phyloP scores from a whole-genome alignment of 1,140 invertebrate species.

The Tetranychus urticae region DNA sequence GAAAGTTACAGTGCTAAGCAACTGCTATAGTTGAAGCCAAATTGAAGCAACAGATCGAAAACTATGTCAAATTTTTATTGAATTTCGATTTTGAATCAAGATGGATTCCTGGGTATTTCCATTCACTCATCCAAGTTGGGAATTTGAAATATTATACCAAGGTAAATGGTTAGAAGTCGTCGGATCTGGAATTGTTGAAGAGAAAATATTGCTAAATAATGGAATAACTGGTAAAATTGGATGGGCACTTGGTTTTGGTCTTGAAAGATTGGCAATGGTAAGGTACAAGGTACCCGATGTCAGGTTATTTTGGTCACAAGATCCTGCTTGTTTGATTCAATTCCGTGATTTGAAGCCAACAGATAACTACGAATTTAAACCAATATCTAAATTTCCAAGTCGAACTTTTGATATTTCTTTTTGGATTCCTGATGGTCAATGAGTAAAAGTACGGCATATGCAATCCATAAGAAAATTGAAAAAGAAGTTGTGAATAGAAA shows the following conservation, averaged over 20 bases:
- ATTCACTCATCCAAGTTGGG: conserved; percentile 99
- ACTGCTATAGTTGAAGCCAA: conserved; percentile 5
- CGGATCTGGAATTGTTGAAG: conserved; percentile 85
- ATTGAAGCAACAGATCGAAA: conserved; percentile 6
- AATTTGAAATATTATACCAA: conserved; percentile 70
- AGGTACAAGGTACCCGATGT: conserved; percentile 90
- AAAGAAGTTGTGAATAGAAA: background rate
- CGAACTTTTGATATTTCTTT: conserved; percentile 87
- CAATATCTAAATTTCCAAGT: conserved; percentile 65
- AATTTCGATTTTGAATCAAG: conserved; percentile 25
- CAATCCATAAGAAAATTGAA: conserved; percentile 49
- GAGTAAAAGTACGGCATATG: conserved; percentile 62
- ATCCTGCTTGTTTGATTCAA: conserved; percentile 72
- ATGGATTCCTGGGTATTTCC: conserved; percentile 79
- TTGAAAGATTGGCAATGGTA: conserved; percentile 88
- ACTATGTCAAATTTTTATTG: conserved; percentile 6
- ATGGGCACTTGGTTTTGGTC: conserved; percentile 90
- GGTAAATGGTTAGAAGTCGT: conserved; percentile 82
- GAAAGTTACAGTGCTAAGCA: conserved; percentile 1
- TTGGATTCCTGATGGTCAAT: conserved; percentile 69
- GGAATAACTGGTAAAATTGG: conserved; percentile 67
- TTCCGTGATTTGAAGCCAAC: conserved; percentile 31
- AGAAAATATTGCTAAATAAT: conserved; percentile 57
- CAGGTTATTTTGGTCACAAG: conserved; percentile 68
- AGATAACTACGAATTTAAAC: conserved; percentile 31